A percentile compares a stretch with the other conserved stretches of the same genome.
Evolutionary conservation across 2,797 vertebrate species (phyloP).

Genomic region (Rhinoraja longicauda): DNA sequence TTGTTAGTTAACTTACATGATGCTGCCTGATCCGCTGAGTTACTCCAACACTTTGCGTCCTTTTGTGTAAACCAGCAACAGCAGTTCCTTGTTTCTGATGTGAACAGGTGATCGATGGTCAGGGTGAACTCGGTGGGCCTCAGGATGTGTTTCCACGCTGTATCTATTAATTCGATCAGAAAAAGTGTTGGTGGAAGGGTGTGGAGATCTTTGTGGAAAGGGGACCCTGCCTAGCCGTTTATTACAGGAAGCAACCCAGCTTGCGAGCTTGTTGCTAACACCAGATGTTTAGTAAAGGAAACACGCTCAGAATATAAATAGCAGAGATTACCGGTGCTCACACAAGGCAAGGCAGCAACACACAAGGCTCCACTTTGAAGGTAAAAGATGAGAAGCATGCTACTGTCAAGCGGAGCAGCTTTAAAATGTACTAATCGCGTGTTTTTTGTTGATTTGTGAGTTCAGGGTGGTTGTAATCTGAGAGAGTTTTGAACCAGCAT

Average conservation of each 20-base stretch:
- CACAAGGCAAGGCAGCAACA: background rate
- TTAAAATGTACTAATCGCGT: background rate
- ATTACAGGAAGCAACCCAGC: background rate
- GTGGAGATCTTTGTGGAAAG: background rate
- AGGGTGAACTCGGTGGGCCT: too few relatives aligned
- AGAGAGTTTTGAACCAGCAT: background rate
- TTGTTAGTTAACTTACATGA: too few relatives aligned
- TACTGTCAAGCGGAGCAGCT: background rate
- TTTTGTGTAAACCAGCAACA: too few relatives aligned
- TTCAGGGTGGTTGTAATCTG: background rate
- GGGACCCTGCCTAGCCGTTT: background rate
- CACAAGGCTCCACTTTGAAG: background rate
- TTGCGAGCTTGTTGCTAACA: background rate
- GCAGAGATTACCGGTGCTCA: too few relatives aligned
- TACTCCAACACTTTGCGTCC: too few relatives aligned
- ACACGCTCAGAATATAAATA: background rate
- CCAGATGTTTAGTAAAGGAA: background rate
- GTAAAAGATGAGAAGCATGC: background rate
- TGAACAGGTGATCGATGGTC: too few relatives aligned
- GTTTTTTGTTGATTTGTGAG: background rate
- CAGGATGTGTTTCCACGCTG: too few relatives aligned
- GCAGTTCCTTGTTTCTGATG: too few relatives aligned
- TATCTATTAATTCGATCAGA: too few relatives aligned
- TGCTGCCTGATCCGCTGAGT: too few relatives aligned
- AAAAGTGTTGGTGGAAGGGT: background rate